phyloP scores from a whole-genome alignment of 1,140 invertebrate genomes.

The Hyles vespertilio region DNA sequence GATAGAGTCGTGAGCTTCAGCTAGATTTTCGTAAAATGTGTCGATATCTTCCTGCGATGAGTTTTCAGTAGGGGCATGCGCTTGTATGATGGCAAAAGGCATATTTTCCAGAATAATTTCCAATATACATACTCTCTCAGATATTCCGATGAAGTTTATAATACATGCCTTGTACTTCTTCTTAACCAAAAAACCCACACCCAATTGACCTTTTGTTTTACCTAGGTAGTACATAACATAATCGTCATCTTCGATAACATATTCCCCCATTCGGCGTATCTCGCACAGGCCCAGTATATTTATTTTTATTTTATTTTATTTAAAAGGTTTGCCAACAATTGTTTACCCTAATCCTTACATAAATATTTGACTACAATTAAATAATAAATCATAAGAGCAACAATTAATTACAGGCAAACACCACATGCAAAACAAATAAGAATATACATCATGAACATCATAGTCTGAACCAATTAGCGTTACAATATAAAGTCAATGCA shows the following conservation, averaged over 20 bases:
- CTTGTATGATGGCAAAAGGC: neutral
- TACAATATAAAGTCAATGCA: too few species aligned
- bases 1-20: too few species aligned
- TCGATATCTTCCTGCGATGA: slow-evolving; percentile 22
- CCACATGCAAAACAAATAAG: too few species aligned
- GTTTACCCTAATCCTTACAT: too few species aligned
- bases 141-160: too few species aligned
- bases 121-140: slow-evolving; percentile 22
- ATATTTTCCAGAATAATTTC: slow-evolving; percentile 25
- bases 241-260: slow-evolving; percentile 29
- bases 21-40: slow-evolving; percentile 11
- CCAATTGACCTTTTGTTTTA: slow-evolving; percentile 30
- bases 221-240: slow-evolving; percentile 37
- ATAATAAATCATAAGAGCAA: too few species aligned
- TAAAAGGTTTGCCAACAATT: too few species aligned
- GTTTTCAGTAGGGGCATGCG: slow-evolving; percentile 18
- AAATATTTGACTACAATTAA: too few species aligned
- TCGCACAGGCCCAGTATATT: slow-evolving; percentile 34
- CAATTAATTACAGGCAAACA: too few species aligned
- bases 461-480: too few species aligned
- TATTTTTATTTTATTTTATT: too few species aligned
- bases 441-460: too few species aligned
- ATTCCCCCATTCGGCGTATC: slow-evolving; percentile 29
- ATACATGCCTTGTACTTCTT: slow-evolving; percentile 22
- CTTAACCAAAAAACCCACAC: slow-evolving; percentile 33